A percentile compares a stretch with the other conserved stretches of the same genome.
Evolutionary conservation across 2,888 invertebrate species (phyloP).

Genomic region (Drosophila emarginata): DNA sequence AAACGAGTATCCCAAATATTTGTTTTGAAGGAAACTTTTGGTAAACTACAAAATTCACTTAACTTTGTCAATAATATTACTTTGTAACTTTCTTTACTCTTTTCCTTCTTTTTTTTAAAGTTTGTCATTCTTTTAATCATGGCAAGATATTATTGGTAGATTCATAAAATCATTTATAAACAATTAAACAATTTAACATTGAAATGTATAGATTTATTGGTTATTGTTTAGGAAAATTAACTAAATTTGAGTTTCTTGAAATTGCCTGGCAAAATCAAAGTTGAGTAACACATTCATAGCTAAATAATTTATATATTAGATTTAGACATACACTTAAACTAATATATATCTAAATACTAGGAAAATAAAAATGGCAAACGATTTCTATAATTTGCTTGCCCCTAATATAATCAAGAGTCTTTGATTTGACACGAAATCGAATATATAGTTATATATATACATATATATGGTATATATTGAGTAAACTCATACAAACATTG

Average conservation of each 20-base stretch:
- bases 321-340: neutral
- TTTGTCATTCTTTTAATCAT: too few relatives aligned
- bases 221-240: too few relatives aligned
- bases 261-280: neutral
- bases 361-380: neutral
- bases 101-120: too few relatives aligned
- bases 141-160: too few relatives aligned
- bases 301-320: neutral
- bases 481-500: conserved; percentile 30
- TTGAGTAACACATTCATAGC: neutral
- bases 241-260: neutral
- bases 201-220: neutral
- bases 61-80: too few relatives aligned
- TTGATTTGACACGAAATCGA: neutral
- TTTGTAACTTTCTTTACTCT: too few relatives aligned
- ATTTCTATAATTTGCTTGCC: neutral
- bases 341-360: neutral
- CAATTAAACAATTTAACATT: neutral
- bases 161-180: too few relatives aligned
- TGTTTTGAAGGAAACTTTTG: too few relatives aligned
- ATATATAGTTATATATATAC: conserved; percentile 2
- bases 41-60: too few relatives aligned
- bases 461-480: conserved; percentile 4
- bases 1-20: too few relatives aligned
- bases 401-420: neutral